Base-by-base conservation (phyloP, 2,797 vertebrate species). In the Gorsachius magnificus region DNA sequence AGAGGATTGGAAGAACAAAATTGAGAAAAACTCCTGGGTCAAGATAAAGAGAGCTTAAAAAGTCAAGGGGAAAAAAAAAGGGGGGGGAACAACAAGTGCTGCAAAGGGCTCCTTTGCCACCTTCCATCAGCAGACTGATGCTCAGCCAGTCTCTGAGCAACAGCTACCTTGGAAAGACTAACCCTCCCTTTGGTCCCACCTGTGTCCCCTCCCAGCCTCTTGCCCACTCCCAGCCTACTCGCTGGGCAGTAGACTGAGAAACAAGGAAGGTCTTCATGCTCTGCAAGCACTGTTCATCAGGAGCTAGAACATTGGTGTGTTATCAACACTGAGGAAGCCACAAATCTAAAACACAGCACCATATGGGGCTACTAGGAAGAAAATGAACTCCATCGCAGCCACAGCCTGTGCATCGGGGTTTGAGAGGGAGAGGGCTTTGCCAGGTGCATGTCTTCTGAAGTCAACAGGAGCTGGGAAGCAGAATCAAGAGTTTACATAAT, bases 301-400 rank as follows among this genome's bases (percentile, higher is more conserved):
- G n/a, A 94, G n/a, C 41, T 69, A 51, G 56, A 81, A 43, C 46
- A 74, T 1, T 5, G 46, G 6, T 61, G 51, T 77, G 56, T 48
- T 78, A 75, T 26, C 87, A 63, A 25, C 69, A 13, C 51, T 61
- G 56, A 51, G 26, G 7, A 68, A 70, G 57, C 33, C 70, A 48
- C 75, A 82, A 5, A 58, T 83, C n/a, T 50, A 26, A 68, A 86
- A 21, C 36, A 51, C 26, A 50, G 66, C 22, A 63, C 48, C 35
- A 7, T 3, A 7, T 0, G 0, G 0, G 58, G 68, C 64, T 80
- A 22, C 38, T 64, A 38, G 72, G 45, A n/a, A 56, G 50, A 46
- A 79, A 68, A 89, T 43, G 7, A 46, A 56, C 50, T 60, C 63
- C 58, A 58, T 68, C 48, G 33, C 35, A 18, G 19, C 54, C 1